These are phyloP conservation scores for Formicarius rufipectus DNA, from an alignment of 2,113 vertebrate species.

Conservation along the genomic window DNA sequence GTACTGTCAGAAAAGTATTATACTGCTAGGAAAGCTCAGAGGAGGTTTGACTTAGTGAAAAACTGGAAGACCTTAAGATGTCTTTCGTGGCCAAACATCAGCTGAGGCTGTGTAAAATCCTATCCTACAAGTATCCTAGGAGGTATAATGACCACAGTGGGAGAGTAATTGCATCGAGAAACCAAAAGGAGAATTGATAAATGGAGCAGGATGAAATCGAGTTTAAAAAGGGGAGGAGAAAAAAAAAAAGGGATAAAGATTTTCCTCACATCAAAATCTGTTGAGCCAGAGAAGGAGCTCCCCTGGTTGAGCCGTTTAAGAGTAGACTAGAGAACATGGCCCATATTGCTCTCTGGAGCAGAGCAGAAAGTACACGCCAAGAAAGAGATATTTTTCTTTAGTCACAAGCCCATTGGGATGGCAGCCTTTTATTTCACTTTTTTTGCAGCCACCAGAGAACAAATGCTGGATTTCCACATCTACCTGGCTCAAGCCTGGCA, in stretches of 20 bases:
- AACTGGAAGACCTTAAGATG: not conserved
- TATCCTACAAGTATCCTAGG: not conserved
- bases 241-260: not conserved
- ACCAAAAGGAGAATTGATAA: slow-evolving; percentile 1
- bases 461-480: not conserved
- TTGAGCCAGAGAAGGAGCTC: not conserved
- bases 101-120: not conserved
- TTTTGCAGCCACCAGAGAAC: not conserved
- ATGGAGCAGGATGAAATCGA: slow-evolving; percentile 12
- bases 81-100: not conserved
- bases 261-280: slow-evolving; percentile 1
- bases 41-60: not conserved
- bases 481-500: not conserved
- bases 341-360: not conserved
- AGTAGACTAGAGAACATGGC: not conserved
- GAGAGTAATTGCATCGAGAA: slow-evolving; percentile 37
- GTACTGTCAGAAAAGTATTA: not conserved
- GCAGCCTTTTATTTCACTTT: not conserved
- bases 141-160: slow-evolving; percentile 8
- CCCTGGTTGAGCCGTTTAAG: not conserved
- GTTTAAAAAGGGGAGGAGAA: not conserved
- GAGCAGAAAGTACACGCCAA: not conserved
- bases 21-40: not conserved
- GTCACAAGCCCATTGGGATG: not conserved
- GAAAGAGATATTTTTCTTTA: not conserved